Conservation (phyloP, 2,797 vertebrate genomes). For the Rhynchotus rufescens region DNA sequence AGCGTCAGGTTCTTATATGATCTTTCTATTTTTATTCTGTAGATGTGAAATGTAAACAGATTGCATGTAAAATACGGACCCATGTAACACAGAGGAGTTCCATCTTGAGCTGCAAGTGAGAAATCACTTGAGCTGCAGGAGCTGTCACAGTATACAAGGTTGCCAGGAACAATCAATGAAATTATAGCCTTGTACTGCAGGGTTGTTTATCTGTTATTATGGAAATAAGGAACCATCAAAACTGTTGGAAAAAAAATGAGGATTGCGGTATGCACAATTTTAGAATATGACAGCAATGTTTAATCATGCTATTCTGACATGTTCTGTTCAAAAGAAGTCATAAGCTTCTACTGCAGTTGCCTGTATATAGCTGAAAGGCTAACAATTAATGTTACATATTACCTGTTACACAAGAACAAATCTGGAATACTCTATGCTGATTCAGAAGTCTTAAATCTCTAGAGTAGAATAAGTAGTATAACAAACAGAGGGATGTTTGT, state of each 20-base stretch:
- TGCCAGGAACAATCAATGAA: not conserved
- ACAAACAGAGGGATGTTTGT: not conserved
- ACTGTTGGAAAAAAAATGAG: not conserved
- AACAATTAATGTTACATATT: not conserved
- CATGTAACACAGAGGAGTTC: not conserved
- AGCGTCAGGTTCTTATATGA: fast-evolving
- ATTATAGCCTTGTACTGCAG: not conserved
- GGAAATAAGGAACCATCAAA: slow-evolving; percentile 6
- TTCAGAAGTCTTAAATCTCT: not conserved
- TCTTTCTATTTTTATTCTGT: not conserved
- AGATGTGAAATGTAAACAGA: not conserved
- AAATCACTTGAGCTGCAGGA: not conserved
- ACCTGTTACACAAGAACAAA: not conserved
- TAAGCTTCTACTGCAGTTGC: not conserved
- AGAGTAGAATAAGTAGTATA: fast-evolving
- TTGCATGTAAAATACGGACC: not conserved
- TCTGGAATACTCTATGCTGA: fast-evolving
- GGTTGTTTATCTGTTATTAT: not conserved
- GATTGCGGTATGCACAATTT: not conserved
- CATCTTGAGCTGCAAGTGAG: not conserved
- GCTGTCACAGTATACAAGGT: not conserved
- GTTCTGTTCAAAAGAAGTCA: not conserved
- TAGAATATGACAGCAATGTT: not conserved
- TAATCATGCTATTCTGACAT: not conserved
- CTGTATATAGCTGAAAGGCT: not conserved